A percentile compares a stretch with the other conserved stretches of the same genome.
Evolutionary conservation across 2,797 vertebrate species (phyloP).

Genomic region (Alosa sapidissima): DNA sequence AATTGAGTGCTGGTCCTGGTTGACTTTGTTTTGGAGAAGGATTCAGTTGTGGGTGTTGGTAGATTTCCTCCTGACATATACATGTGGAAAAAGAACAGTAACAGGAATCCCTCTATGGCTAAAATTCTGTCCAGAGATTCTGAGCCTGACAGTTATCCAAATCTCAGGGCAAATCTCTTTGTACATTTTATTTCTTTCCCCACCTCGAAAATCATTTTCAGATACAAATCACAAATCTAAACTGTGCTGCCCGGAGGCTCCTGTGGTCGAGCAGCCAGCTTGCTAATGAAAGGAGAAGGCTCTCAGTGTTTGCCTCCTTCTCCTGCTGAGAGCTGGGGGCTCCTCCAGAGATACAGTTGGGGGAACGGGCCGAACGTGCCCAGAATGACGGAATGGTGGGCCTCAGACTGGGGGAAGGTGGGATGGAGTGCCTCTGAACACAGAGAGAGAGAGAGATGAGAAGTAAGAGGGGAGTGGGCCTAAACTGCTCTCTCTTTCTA

Average conservation of each 20-base stretch:
- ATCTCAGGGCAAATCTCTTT: background rate
- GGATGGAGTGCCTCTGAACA: background rate
- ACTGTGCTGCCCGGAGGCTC: slow-evolving; percentile 41
- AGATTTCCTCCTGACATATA: background rate
- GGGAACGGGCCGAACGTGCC: background rate
- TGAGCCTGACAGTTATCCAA: background rate
- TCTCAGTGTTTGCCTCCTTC: background rate
- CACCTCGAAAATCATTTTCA: slow-evolving; percentile 25
- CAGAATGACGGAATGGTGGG: background rate
- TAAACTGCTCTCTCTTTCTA: background rate
- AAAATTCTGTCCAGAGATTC: background rate
- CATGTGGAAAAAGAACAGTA: background rate
- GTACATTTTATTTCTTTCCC: background rate
- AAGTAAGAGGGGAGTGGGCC: background rate
- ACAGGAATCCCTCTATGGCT: background rate
- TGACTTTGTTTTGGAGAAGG: background rate
- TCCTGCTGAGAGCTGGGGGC: background rate
- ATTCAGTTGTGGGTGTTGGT: background rate
- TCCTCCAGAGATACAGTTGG: background rate
- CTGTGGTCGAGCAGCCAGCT: slow-evolving; percentile 48
- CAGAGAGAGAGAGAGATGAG: background rate
- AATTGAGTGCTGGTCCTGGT: too few species aligned
- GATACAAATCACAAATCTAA: slow-evolving; percentile 50
- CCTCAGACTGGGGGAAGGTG: background rate
- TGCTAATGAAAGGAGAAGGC: slow-evolving; percentile 48